Conservation (phyloP, 2,113 vertebrate genomes). For the Archocentrus centrarchus region DNA sequence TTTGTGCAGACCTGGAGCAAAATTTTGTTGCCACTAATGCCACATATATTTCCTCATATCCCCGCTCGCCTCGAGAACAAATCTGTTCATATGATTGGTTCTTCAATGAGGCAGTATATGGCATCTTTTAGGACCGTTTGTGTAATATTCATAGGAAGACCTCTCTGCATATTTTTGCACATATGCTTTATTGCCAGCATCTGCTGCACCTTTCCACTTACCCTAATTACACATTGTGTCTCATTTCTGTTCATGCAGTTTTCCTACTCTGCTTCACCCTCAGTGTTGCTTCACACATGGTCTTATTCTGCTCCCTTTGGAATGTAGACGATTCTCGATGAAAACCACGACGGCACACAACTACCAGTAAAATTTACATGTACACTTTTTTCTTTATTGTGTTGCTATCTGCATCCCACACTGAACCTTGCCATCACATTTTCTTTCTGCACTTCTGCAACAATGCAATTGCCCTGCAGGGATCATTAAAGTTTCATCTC, state of each 20-base stretch:
- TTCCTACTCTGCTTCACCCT: not conserved
- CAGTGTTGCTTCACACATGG: not conserved
- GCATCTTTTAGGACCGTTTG: not conserved
- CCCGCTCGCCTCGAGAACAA: not conserved
- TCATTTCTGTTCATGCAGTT: not conserved
- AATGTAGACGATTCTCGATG: not conserved
- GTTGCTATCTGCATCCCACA: not conserved
- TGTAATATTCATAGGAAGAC: not conserved
- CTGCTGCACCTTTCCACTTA: not conserved
- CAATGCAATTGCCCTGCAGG: constrained; percentile 34
- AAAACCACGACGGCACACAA: not conserved
- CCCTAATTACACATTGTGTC: not conserved
- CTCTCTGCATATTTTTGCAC: not conserved
- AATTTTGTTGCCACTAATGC: not conserved
- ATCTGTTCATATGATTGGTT: accelerated
- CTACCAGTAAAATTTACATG: not conserved
- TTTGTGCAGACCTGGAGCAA: not conserved
- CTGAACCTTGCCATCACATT: not conserved
- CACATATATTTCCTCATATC: not conserved
- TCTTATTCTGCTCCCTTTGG: not conserved
- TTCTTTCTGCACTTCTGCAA: constrained; percentile 31
- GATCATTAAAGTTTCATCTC: constrained; percentile 63
- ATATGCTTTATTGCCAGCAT: not conserved
- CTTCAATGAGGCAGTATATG: not conserved
- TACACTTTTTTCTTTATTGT: not conserved